Conservation (phyloP, 2,113 vertebrate genomes). For the Myodes glareolus region DNA sequence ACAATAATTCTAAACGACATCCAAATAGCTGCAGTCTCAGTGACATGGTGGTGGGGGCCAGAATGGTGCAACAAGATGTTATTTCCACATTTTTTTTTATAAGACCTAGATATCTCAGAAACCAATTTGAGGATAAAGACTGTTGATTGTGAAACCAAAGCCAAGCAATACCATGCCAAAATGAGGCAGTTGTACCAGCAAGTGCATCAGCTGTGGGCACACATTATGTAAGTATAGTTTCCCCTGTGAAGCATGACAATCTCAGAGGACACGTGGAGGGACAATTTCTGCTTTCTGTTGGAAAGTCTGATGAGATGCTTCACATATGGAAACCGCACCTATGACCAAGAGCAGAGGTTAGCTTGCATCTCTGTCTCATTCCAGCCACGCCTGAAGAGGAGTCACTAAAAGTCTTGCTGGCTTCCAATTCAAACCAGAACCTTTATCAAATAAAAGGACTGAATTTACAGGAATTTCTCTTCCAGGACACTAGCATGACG, state of each 20-base stretch:
- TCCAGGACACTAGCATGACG: background rate
- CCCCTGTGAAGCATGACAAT: conserved; percentile 56
- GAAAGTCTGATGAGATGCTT: background rate
- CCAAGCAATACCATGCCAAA: conserved; percentile 82
- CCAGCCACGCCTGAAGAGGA: background rate
- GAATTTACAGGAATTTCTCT: background rate
- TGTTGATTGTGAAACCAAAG: conserved; percentile 66
- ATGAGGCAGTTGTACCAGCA: conserved; percentile 77
- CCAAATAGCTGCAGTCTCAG: conserved; percentile 26
- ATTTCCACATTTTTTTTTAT: background rate
- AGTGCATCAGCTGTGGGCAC: conserved; percentile 53
- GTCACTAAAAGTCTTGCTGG: background rate
- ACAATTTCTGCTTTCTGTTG: conserved; percentile 46
- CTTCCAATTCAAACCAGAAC: conserved; percentile 40
- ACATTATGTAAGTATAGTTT: conserved; percentile 61
- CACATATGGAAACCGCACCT: background rate
- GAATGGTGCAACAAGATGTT: conserved; percentile 54
- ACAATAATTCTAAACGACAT: conserved; percentile 51
- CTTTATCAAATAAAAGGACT: background rate
- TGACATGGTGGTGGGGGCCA: background rate
- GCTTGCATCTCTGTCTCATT: background rate
- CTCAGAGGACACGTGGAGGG: conserved; percentile 3
- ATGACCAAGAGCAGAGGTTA: background rate
- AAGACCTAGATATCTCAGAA: conserved; percentile 47
- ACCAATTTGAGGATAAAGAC: conserved; percentile 70